A percentile compares a stretch with the other conserved stretches of the same genome.
Conservation (phyloP, 2,888 invertebrate species). For the Napeogenes sylphis region DNA sequence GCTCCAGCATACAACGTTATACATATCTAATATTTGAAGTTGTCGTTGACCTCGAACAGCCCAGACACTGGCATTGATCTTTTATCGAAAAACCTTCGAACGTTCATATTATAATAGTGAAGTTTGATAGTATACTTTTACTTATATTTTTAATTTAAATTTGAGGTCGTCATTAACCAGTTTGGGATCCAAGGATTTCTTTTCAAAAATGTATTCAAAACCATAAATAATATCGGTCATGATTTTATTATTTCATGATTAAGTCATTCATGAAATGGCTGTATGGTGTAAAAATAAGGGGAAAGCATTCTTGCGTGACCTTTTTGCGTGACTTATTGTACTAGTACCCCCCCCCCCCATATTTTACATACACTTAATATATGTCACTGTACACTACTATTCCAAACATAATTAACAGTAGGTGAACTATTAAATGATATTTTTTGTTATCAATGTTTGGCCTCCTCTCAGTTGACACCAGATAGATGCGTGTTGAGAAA, state of each 20-base stretch:
- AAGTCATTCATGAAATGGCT: constrained; percentile 49
- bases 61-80: constrained; percentile 37
- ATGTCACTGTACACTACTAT: constrained; percentile 52
- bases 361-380: constrained; percentile 46
- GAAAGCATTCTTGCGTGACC: constrained; percentile 62
- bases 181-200: no score
- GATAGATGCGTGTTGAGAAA: constrained; percentile 47
- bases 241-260: constrained; percentile 34
- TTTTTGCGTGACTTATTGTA: constrained; percentile 56
- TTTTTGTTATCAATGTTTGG: no score
- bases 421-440: no score
- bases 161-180: constrained; percentile 4
- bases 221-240: not conserved
- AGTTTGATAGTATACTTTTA: not conserved
- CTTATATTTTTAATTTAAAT: constrained; percentile 4
- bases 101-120: constrained; percentile 1
- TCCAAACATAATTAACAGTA: constrained; percentile 29
- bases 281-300: constrained; percentile 53
- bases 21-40: constrained; percentile 28
- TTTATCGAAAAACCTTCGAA: constrained; percentile 28
- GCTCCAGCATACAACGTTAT: constrained; percentile 30
- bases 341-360: constrained; percentile 45
- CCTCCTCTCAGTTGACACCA: no score
- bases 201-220: not conserved
- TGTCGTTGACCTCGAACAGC: constrained; percentile 32